A percentile compares a stretch with the other conserved stretches of the same genome.
Evolutionary conservation across 2,888 invertebrate species (phyloP).

Genomic region (Drosophila falleni): DNA sequence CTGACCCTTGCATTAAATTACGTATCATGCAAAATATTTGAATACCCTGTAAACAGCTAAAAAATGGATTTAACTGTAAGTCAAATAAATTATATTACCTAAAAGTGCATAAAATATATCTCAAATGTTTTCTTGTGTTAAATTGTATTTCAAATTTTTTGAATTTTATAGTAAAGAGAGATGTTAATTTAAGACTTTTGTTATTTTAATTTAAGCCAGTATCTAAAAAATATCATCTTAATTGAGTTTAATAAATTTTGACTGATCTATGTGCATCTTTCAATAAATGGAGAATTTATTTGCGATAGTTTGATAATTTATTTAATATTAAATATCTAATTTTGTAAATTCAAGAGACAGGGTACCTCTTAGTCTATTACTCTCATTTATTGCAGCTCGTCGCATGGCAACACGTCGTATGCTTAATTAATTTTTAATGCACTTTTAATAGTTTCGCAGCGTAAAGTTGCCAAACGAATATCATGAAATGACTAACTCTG

Average conservation of each 20-base stretch:
- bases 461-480: slow-evolving; percentile 42
- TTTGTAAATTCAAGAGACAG: neutral
- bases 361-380: neutral
- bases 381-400: neutral
- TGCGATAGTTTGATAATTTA: too few relatives aligned
- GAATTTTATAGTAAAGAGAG: too few relatives aligned
- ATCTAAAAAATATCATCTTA: neutral
- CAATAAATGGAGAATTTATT: too few relatives aligned
- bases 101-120: too few relatives aligned
- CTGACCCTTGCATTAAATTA: slow-evolving; percentile 15
- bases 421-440: slow-evolving; percentile 78
- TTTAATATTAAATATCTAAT: too few relatives aligned
- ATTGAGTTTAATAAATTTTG: neutral
- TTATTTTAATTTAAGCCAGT: neutral
- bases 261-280: too few relatives aligned
- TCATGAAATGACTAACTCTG: slow-evolving; percentile 37
- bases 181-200: too few relatives aligned
- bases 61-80: neutral
- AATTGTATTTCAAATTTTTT: too few relatives aligned
- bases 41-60: neutral
- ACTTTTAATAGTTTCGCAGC: slow-evolving; percentile 68
- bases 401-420: slow-evolving; percentile 55
- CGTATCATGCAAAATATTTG: neutral
- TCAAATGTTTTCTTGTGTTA: too few relatives aligned
- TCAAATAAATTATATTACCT: too few relatives aligned